Percentiles rank a stretch among this genome's conserved stretches.
These are phyloP conservation scores for Gryon sp. DNA, from an alignment of 1,140 invertebrate species.

Conservation along the genomic window DNA sequence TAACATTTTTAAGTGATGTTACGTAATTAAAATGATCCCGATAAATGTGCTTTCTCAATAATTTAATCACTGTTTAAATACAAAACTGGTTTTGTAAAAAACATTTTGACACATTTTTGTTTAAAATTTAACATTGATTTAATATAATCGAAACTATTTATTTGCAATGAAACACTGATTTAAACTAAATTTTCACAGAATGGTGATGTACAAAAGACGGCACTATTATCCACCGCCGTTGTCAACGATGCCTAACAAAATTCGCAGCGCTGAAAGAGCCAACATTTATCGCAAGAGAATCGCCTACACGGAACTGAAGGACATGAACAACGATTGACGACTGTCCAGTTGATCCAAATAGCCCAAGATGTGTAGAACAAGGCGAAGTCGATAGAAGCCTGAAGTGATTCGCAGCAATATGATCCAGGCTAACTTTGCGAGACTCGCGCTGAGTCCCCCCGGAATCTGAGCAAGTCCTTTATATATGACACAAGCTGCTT, in stretches of 20 bases:
- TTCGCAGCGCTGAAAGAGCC: slow-evolving; percentile 45
- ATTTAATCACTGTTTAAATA: no score
- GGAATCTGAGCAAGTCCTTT: background rate
- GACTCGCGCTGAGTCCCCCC: background rate
- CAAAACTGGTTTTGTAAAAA: no score
- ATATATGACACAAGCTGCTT: background rate
- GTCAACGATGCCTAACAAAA: slow-evolving; percentile 68
- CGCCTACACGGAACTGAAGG: slow-evolving; percentile 76
- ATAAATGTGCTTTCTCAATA: no score
- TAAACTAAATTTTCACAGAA: slow-evolving; percentile 68
- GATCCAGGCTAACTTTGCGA: background rate
- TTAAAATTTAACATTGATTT: no score
- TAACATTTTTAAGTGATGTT: no score
- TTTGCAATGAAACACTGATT: no score
- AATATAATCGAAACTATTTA: no score
- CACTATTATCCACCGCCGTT: slow-evolving; percentile 72
- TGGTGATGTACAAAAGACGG: slow-evolving; percentile 76
- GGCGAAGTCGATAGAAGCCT: background rate
- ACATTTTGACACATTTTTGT: no score
- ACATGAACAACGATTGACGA: slow-evolving; percentile 77
- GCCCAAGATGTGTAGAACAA: slow-evolving; percentile 13
- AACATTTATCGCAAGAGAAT: slow-evolving; percentile 73
- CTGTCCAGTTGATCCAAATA: slow-evolving; percentile 45
- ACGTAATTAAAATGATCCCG: no score
- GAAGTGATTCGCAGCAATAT: background rate